Evolutionary conservation across 2,888 invertebrate species (phyloP), one percentile per base, ranked within the genome.

Genomic region (Agrypnus murinus): DNA sequence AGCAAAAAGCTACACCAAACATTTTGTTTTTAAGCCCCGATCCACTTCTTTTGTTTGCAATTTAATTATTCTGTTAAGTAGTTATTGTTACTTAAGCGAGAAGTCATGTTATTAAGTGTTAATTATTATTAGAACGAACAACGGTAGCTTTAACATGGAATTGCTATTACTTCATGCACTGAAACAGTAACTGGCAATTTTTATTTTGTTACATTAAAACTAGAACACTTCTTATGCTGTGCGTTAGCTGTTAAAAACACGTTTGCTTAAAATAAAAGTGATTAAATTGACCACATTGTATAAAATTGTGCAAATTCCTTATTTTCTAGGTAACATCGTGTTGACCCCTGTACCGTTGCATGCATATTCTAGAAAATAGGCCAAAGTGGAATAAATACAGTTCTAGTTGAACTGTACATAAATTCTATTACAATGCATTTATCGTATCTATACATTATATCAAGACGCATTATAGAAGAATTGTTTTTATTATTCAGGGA

Each of bases 261-360:
- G 66, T 66, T 25, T 66, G 45, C 40, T 19, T 19, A 55, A 66
- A 63, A 66, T 53, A 60, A 60, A 59, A 60, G 58, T 46, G 31
- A 65, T 55, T 65, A 65, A 57, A 31, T n/a, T 65, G 57, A 4
- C 65, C 45, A 65, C 65, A 45, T 36, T 57, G 55, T 55, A 65
- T 65, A 57, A 45, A 55, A 7, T 50, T 58, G 46, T 34, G 31
- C 14, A 38, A 57, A 66, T 66, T 66, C 48, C 58, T 50, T 7
- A 14, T 25, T 46, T 66, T 40, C 15, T 45, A 50, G 58, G 34
- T 48, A 65, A 46, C 36, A 58, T 15, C n/a, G 48, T 36, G 34
- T 8, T 58, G 65, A 65, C 65, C 65, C 65, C 57, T 40, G 60
- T 60, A 43, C 60, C 60, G 60, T 60, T 60, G 31, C 14, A 40